Evolutionary conservation across 2,888 invertebrate species (phyloP).

Genomic region (Drosophila paranaensis): DNA sequence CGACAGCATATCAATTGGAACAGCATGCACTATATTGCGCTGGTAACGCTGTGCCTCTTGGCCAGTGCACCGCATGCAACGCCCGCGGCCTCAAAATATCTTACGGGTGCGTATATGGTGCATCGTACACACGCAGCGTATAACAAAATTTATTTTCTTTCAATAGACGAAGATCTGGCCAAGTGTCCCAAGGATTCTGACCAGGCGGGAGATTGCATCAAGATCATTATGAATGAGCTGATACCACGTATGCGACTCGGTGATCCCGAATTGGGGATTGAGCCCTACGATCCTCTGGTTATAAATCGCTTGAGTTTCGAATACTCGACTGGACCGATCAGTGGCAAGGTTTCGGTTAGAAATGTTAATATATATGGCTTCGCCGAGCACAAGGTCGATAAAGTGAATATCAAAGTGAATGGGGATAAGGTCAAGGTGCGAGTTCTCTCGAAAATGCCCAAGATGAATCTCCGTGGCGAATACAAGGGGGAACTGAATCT

Average conservation of each 20-base stretch:
- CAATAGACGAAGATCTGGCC: conserved; percentile 83
- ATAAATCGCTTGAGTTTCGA: conserved; percentile 76
- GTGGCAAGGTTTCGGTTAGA: conserved; percentile 82
- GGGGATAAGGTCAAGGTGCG: conserved; percentile 79
- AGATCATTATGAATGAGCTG: conserved; percentile 86
- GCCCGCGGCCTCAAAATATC: conserved; percentile 26
- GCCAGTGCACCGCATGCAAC: conserved; percentile 29
- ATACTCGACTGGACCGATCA: conserved; percentile 73
- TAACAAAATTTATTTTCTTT: background rate
- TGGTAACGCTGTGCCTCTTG: conserved; percentile 49
- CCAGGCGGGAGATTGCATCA: conserved; percentile 87
- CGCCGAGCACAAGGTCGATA: conserved; percentile 85
- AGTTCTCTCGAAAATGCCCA: conserved; percentile 86
- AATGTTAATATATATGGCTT: conserved; percentile 87
- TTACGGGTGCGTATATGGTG: conserved; percentile 29
- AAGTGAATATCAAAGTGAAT: conserved; percentile 85
- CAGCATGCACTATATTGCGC: conserved; percentile 43
- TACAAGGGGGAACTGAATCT: conserved; percentile 88
- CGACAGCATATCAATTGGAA: conserved; percentile 1
- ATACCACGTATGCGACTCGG: conserved; percentile 83
- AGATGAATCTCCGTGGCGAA: conserved; percentile 86
- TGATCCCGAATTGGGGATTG: conserved; percentile 77
- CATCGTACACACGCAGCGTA: conserved; percentile 18
- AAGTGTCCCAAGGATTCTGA: conserved; percentile 86
- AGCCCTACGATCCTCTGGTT: conserved; percentile 81